Evolutionary conservation across 2,113 vertebrate species (phyloP), one percentile per base, ranked within the genome.

Genomic region (Dasyprocta punctata): DNA sequence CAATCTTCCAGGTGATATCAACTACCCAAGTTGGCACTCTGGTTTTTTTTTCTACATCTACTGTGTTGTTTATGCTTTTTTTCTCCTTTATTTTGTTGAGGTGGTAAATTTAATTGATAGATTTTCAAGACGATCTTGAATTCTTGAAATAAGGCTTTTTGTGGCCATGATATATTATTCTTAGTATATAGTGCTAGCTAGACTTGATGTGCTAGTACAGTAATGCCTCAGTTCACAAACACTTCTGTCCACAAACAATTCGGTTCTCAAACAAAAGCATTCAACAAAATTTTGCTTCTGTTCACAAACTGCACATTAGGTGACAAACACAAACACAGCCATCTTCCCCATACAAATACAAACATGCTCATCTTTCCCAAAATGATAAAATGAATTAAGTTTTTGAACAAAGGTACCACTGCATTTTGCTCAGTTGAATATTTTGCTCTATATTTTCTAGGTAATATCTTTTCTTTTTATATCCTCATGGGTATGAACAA

Each of bases 361-460:
- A 49, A 49, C 14, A 30, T 5, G 5, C 13, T 3, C 44, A 33
- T 49, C 44, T 17, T 78, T 47, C 75, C 73, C 44, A 28, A 78
- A 49, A 78, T 49, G 26, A 78, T 47, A 33, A 49, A 49, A 33
- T 11, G 24, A 77, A 77, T 77, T 78, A 77, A 75, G 28, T 49
- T 78, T 78, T 30, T 33, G 28, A 78, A 78, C 75, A 14, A 78
- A 33, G 28, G 3, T 28, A 9, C 28, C 24, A 7, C 44, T 44
- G 38, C 44, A 86, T 65, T 94, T 88, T 97, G n/a, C 65, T 89
- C 54, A 85, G 47, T 91, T 93, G 94, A 33, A 49, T 80, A 69
- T 86, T 60, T 71, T 61, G 58, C n/a, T 61, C 67, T 67, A 28
- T 78, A 71, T 95, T 84, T 54, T 83, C 71, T 17, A 88, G 20